Percentiles rank a stretch among this genome's conserved stretches.
These are phyloP conservation scores for Bombylius major DNA, from an alignment of 2,888 invertebrate species.

Conservation along the genomic window DNA sequence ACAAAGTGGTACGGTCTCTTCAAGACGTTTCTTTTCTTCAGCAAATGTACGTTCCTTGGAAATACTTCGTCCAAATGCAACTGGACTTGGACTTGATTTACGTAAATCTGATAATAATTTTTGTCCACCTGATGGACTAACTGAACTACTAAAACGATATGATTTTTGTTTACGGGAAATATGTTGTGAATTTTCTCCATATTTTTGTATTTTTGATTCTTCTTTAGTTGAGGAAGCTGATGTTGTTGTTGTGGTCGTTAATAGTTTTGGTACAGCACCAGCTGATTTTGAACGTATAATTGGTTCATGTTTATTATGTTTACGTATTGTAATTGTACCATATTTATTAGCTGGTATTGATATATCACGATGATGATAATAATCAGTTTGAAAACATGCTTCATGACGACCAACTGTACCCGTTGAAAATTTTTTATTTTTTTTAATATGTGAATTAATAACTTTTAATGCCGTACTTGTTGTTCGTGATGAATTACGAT, in stretches of 20 bases:
- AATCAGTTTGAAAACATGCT: slow-evolving; percentile 30
- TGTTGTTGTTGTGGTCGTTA: slow-evolving; percentile 10
- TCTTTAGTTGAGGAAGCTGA: not conserved
- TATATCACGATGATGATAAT: slow-evolving; percentile 11
- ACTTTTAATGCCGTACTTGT: slow-evolving; percentile 51
- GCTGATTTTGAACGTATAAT: slow-evolving; percentile 31
- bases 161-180: slow-evolving; percentile 22
- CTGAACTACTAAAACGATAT: slow-evolving; percentile 22
- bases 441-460: slow-evolving; percentile 36
- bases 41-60: slow-evolving; percentile 47
- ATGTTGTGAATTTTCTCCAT: slow-evolving; percentile 14
- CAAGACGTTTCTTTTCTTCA: slow-evolving; percentile 40
- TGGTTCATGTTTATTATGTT: slow-evolving; percentile 28
- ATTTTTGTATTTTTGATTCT: slow-evolving; percentile 17
- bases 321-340: slow-evolving; percentile 32
- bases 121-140: slow-evolving; percentile 25
- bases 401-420: slow-evolving; percentile 27
- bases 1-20: slow-evolving; percentile 30
- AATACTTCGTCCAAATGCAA: slow-evolving; percentile 36
- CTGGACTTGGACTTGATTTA: slow-evolving; percentile 34
- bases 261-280: slow-evolving; percentile 25
- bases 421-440: slow-evolving; percentile 14
- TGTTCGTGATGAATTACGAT: slow-evolving; percentile 57
- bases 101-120: slow-evolving; percentile 19
- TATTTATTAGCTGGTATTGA: slow-evolving; percentile 26